phyloP scores from a whole-genome alignment of 2,113 vertebrate species.

The Oryzias celebensis region DNA sequence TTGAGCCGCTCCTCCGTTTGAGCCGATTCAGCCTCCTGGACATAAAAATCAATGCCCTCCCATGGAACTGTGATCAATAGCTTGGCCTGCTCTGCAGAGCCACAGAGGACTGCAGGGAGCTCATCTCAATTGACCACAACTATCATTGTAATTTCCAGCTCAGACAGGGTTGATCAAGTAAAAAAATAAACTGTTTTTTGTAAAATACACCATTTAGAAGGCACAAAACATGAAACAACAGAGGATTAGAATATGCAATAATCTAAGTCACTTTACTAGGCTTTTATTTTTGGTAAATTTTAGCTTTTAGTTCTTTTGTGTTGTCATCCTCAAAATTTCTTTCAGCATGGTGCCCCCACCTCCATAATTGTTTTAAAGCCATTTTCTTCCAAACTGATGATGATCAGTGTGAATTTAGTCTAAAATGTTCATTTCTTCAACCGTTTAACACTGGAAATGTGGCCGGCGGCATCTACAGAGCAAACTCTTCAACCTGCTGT shows the following conservation, averaged over 20 bases:
- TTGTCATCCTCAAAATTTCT: no score
- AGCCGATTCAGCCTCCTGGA: conserved; percentile 44
- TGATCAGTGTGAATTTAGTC: no score
- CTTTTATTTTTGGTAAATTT: no score
- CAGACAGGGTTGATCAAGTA: conserved; percentile 5
- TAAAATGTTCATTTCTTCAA: no score
- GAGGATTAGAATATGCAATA: neutral
- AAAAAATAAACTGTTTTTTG: neutral
- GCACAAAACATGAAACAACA: neutral
- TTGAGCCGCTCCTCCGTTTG: conserved; percentile 27
- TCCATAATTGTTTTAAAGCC: no score
- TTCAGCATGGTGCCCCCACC: no score
- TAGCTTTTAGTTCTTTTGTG: no score
- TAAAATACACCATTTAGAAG: conserved; percentile 4
- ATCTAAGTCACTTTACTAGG: no score
- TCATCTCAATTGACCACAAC: conserved; percentile 27
- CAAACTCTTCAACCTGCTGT: no score
- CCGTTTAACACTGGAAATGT: no score
- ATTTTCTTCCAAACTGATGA: no score
- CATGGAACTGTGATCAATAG: conserved; percentile 56
- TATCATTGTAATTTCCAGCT: conserved; percentile 23
- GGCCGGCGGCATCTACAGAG: no score
- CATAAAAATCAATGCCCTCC: conserved; percentile 60
- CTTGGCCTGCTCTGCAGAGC: conserved; percentile 31
- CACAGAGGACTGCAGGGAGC: conserved; percentile 23